Percentiles rank a stretch among this genome's conserved stretches.
These are phyloP conservation scores for Lasioglossum oenotherae DNA, from an alignment of 2,888 invertebrate genomes.

Conservation along the genomic window DNA sequence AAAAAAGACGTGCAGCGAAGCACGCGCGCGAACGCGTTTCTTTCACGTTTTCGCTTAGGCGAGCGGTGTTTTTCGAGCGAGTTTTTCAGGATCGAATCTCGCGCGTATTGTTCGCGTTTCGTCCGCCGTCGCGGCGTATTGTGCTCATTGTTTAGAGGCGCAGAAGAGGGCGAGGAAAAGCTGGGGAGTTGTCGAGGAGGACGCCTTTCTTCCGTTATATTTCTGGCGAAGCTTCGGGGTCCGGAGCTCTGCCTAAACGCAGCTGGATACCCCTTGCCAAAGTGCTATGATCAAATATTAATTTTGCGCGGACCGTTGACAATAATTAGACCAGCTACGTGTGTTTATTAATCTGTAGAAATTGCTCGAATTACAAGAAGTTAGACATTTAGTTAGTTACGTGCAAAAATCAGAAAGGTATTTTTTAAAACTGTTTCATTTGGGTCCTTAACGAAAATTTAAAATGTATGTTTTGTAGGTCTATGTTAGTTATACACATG, in stretches of 20 bases:
- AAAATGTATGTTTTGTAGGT: too few relatives aligned
- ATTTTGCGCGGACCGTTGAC: not conserved
- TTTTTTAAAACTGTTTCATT: too few relatives aligned
- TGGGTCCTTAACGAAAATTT: too few relatives aligned
- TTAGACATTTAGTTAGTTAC: not conserved
- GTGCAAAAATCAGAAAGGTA: too few relatives aligned
- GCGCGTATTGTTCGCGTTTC: conserved; percentile 69
- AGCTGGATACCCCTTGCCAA: not conserved
- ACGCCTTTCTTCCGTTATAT: not conserved
- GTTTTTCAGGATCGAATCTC: conserved; percentile 46
- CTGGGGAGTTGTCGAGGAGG: conserved; percentile 4
- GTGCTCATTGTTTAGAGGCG: conserved; percentile 69
- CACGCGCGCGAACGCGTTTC: not conserved
- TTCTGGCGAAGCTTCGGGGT: not conserved
- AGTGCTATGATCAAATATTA: not conserved
- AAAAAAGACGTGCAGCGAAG: not conserved
- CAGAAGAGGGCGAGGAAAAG: conserved; percentile 57
- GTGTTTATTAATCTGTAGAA: too few relatives aligned
- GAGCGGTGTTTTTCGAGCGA: conserved; percentile 12
- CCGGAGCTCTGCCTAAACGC: not conserved
- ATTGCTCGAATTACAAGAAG: too few relatives aligned
- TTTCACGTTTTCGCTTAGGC: not conserved
- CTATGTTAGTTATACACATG: too few relatives aligned
- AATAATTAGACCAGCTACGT: too few relatives aligned
- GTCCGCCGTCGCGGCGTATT: conserved; percentile 66